A percentile compares a stretch with the other conserved stretches of the same genome.
Conservation (phyloP, 2,888 invertebrate genomes). For the Thera britannica region DNA sequence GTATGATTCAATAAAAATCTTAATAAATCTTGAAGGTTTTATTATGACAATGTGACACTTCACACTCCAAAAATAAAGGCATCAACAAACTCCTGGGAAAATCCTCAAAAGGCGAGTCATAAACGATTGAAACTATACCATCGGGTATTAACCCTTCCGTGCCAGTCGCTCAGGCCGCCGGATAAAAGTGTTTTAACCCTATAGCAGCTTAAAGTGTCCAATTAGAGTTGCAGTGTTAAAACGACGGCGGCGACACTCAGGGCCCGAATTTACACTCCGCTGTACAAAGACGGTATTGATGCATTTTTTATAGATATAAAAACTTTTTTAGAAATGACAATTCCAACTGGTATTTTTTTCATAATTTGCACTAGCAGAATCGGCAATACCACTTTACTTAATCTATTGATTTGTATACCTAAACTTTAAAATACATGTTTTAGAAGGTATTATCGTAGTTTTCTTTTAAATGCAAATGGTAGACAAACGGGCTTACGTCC, state of each 20-base stretch:
- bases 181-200: slow-evolving; percentile 77
- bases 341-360: not conserved
- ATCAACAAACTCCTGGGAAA: slow-evolving; percentile 17
- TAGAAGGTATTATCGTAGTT: too few species aligned
- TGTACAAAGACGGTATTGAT: slow-evolving; percentile 76
- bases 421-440: too few species aligned
- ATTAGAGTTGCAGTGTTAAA: slow-evolving; percentile 82
- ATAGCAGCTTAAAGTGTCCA: slow-evolving; percentile 72
- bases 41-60: slow-evolving; percentile 6
- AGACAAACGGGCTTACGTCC: too few species aligned
- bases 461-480: too few species aligned
- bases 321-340: slow-evolving; percentile 44
- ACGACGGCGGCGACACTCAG: slow-evolving; percentile 79
- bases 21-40: not conserved
- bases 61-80: slow-evolving; percentile 1
- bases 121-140: slow-evolving; percentile 29
- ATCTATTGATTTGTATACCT: too few species aligned
- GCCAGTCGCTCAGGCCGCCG: slow-evolving; percentile 60
- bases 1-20: not conserved
- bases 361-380: not conserved
- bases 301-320: slow-evolving; percentile 55
- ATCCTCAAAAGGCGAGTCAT: slow-evolving; percentile 9
- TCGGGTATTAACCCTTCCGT: slow-evolving; percentile 51
- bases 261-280: slow-evolving; percentile 75
- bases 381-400: too few species aligned